phyloP scores from a whole-genome alignment of 1,140 invertebrate species.

The Macrosteles quadrilineatus region DNA sequence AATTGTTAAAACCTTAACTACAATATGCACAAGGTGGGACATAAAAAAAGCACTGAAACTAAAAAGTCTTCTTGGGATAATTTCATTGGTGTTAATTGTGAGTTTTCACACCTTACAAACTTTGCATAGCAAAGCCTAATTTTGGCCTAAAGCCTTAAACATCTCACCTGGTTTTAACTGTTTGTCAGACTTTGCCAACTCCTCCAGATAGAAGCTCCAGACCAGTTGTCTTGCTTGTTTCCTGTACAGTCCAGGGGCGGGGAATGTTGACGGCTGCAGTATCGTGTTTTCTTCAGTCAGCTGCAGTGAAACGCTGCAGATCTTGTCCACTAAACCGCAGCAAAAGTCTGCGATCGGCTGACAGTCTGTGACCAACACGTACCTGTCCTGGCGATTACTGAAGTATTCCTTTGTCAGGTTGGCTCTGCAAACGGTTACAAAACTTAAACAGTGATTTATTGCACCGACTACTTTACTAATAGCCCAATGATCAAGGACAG shows the following conservation, averaged over 20 bases:
- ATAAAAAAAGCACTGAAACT: too few species aligned
- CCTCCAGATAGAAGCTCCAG: conserved; percentile 7
- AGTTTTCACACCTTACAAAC: too few species aligned
- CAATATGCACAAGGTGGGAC: too few species aligned
- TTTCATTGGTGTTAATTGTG: too few species aligned
- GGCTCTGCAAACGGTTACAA: conserved; percentile 61
- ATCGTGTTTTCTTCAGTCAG: not conserved
- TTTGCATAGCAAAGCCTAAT: too few species aligned
- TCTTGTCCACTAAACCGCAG: conserved; percentile 48
- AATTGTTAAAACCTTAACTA: too few species aligned
- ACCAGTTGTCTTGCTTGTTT: not conserved
- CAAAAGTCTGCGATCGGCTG: conserved; percentile 85
- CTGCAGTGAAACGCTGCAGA: not conserved
- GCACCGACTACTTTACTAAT: too few species aligned
- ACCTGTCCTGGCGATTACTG: conserved; percentile 95
- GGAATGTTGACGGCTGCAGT: too few species aligned
- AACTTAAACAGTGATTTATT: not conserved
- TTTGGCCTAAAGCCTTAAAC: too few species aligned
- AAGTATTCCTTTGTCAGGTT: conserved; percentile 99
- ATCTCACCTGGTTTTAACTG: conserved; percentile 3
- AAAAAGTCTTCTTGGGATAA: too few species aligned
- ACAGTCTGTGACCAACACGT: conserved; percentile 87
- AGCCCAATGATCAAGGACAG: too few species aligned
- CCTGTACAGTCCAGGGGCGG: not conserved
- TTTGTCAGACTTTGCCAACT: not conserved